These are phyloP conservation scores for Trogon surrucura DNA, from an alignment of 2,113 vertebrate species.

Conservation along the genomic window DNA sequence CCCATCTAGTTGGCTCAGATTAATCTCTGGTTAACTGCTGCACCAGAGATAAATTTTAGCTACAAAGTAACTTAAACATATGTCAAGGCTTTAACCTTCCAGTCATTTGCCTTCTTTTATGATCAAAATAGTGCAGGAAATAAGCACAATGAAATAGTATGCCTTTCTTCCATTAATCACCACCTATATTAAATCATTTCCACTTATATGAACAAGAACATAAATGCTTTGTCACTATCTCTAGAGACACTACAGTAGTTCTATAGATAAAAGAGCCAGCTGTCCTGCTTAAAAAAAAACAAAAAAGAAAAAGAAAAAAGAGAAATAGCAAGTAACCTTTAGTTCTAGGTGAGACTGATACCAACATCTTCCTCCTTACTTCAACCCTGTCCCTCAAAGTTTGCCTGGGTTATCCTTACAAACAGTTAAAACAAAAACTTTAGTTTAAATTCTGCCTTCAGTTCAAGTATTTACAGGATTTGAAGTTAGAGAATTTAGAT, in stretches of 20 bases:
- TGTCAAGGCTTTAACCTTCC: not conserved
- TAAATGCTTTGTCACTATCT: not conserved
- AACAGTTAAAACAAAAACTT: not conserved
- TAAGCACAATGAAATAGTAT: not conserved
- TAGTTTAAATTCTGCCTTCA: not conserved
- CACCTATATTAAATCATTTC: conserved; percentile 32
- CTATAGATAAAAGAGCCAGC: not conserved
- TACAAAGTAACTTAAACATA: not conserved
- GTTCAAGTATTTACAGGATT: not conserved
- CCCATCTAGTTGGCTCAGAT: not conserved
- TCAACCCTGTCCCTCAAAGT: not conserved
- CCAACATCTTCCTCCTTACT: not conserved
- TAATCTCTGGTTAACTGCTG: not conserved
- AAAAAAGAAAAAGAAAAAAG: not conserved
- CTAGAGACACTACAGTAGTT: not conserved
- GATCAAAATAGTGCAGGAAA: not conserved
- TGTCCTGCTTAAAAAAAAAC: not conserved
- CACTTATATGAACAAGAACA: conserved; percentile 23
- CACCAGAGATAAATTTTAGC: not conserved
- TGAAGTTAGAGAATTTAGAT: not conserved
- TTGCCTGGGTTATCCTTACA: not conserved
- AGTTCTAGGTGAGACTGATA: not conserved
- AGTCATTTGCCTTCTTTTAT: not conserved
- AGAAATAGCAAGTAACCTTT: not conserved
- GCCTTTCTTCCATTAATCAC: not conserved